Evolutionary conservation across 2,888 invertebrate species (phyloP), one percentile per base, ranked within the genome.

Genomic region (Drosophila sordidula): DNA sequence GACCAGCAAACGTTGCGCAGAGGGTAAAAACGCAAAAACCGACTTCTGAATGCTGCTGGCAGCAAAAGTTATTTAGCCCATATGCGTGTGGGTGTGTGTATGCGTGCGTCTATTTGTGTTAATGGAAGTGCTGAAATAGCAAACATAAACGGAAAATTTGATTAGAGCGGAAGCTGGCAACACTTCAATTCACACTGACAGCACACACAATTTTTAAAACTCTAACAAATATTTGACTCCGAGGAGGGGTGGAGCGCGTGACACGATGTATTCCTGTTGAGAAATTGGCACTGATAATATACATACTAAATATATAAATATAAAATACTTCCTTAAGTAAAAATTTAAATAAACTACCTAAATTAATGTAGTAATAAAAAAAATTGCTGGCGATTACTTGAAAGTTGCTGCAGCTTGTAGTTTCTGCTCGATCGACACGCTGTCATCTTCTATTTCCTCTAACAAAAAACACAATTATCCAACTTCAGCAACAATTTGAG

Each of bases 31-130:
- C 25, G 32, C 47, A 42, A 77, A 73, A 70, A 52, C 64, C 52
- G 18, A 56, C 47, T 57, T 8, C 41, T 58, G 54, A 71, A 69
- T 74, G 69, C 57, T 55, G 46, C 49, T 25, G 64, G 32, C 79
- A 67, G 80, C 46, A 85, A 85, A 87, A 83, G 58, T 85, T 83
- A 70, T 72, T 79, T 67, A 51, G 51, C 65, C 51, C 70, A 50
- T 26, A 47, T 22, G 29, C 32, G 14, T 16, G 47, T 36, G 11
- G 29, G 12, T 58, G 45, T 6, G 38, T 14, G 44, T 18, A 44
- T 42, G 29, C 32, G n/a, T 44, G 47, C 34, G 26, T 32, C 4
- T 56, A 22, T 56, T 56, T 63, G 42, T 41, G 46, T 49, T 61
- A 61, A 75, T 70, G 56, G 57, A 63, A 68, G 44, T 65, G 51